Conservation (phyloP, 2,888 invertebrate genomes). For the Galerucella nymphaeae region DNA sequence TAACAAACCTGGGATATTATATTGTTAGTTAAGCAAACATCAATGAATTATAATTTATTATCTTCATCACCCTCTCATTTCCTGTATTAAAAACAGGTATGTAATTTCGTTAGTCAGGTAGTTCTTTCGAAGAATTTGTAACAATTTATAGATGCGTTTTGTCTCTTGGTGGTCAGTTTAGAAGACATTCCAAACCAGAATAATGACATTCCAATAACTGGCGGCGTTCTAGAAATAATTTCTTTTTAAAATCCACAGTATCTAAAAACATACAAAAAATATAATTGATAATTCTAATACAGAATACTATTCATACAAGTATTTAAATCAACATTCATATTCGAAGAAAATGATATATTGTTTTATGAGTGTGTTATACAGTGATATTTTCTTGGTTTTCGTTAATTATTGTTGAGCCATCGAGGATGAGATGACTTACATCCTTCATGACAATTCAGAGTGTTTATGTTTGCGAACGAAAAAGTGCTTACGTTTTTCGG, state of each 20-base stretch:
- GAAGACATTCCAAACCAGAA: not conserved
- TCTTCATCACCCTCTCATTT: not conserved
- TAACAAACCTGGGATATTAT: no score
- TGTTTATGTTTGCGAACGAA: no score
- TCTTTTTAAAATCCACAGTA: not conserved
- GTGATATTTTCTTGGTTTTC: no score
- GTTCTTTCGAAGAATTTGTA: slow-evolving; percentile 2
- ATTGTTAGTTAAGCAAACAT: not conserved
- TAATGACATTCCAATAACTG: not conserved
- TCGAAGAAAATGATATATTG: no score
- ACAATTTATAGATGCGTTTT: not conserved
- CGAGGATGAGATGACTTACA: no score
- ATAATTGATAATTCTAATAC: not conserved
- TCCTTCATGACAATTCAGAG: no score
- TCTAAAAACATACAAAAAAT: not conserved
- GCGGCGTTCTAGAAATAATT: not conserved
- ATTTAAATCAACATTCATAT: no score
- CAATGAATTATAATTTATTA: not conserved
- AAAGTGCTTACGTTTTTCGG: no score
- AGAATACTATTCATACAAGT: no score
- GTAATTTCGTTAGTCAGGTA: slow-evolving; percentile 5
- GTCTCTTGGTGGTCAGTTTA: not conserved
- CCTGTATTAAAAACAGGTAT: not conserved
- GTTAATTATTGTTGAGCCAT: no score
- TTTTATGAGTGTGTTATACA: no score